Conservation (phyloP, 2,113 vertebrate species). For the Brienomyrus longianalis region DNA sequence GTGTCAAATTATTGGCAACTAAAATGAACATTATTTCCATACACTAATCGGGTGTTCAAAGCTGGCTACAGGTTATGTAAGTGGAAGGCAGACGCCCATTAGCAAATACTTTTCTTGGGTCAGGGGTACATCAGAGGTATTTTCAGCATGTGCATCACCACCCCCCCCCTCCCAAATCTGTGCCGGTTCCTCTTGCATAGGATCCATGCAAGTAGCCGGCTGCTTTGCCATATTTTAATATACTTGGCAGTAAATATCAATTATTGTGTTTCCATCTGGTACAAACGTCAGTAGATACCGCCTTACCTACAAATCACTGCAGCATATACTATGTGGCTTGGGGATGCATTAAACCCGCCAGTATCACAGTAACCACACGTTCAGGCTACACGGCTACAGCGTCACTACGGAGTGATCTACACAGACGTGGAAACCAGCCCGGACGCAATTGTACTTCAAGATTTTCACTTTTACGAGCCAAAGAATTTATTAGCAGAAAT, state of each 20-base stretch:
- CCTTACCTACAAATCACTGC: neutral
- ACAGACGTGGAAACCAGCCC: neutral
- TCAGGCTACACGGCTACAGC: neutral
- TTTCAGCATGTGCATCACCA: neutral
- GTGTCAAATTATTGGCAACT: neutral
- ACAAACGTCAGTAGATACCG: neutral
- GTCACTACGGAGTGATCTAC: neutral
- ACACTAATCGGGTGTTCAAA: neutral
- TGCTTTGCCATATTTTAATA: neutral
- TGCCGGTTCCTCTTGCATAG: neutral
- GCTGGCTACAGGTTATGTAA: neutral
- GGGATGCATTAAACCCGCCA: neutral
- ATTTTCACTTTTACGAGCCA: neutral
- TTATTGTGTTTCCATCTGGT: neutral
- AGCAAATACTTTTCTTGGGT: neutral
- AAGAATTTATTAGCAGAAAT: neutral
- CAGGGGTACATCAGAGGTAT: too few species aligned
- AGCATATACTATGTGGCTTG: neutral
- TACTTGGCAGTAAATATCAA: neutral
- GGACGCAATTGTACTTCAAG: neutral
- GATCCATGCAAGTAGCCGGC: neutral
- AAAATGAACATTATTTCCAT: neutral
- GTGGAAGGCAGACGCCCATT: neutral
- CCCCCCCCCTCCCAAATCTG: neutral
- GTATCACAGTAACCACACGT: neutral